Percentiles rank a stretch among this genome's conserved stretches.
phyloP scores from a whole-genome alignment of 2,888 invertebrate genomes.

The Apamea anceps region DNA sequence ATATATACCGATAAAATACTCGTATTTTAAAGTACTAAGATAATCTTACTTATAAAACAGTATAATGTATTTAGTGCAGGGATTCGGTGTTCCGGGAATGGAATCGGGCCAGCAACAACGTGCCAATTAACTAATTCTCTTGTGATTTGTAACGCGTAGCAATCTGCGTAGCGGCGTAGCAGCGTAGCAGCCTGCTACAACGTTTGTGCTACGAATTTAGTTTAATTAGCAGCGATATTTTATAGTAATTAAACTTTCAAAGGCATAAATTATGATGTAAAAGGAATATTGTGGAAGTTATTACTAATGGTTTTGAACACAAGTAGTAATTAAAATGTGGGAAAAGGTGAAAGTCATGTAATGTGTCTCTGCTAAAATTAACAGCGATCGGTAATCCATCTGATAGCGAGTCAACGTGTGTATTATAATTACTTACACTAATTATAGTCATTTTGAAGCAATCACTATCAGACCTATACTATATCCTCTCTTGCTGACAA shows the following conservation, averaged over 20 bases:
- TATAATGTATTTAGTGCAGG: slow-evolving; percentile 32
- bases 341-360: neutral
- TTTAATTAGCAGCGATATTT: slow-evolving; percentile 47
- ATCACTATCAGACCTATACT: neutral
- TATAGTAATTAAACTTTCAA: slow-evolving; percentile 36
- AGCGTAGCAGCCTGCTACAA: slow-evolving; percentile 45
- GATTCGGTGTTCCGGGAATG: slow-evolving; percentile 41
- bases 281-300: slow-evolving; percentile 12
- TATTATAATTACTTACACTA: slow-evolving; percentile 9
- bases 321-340: slow-evolving; percentile 26
- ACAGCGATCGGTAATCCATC: neutral
- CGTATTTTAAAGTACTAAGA: neutral
- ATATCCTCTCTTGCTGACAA: neutral
- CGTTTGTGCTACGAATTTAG: slow-evolving; percentile 44
- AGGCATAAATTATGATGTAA: slow-evolving; percentile 26
- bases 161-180: slow-evolving; percentile 57
- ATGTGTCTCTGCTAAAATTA: slow-evolving; percentile 6
- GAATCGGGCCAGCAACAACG: slow-evolving; percentile 40
- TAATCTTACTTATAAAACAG: slow-evolving; percentile 18
- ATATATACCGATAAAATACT: slow-evolving; percentile 3
- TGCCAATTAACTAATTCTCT: slow-evolving; percentile 60
- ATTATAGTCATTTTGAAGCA: neutral
- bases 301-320: slow-evolving; percentile 19
- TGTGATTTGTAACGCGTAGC: slow-evolving; percentile 61
- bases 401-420: neutral